These are phyloP conservation scores for Drosophila histrio DNA, from an alignment of 2,888 invertebrate species.

Conservation along the genomic window DNA sequence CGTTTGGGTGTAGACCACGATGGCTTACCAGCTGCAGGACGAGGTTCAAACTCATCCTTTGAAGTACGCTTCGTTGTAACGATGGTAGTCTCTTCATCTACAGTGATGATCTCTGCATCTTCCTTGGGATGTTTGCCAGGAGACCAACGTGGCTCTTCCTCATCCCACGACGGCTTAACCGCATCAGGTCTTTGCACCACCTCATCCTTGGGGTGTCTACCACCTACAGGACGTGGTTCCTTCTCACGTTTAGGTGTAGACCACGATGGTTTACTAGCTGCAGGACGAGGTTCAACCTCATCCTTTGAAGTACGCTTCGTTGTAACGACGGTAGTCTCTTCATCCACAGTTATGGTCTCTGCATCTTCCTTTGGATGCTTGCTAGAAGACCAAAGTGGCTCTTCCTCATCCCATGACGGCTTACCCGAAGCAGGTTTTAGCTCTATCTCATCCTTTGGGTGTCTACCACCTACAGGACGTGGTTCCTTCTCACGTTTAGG, in stretches of 20 bases:
- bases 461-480: background rate
- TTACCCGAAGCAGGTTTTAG: background rate
- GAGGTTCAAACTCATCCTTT: background rate
- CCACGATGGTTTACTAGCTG: constrained; percentile 1
- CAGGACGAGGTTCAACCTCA: background rate
- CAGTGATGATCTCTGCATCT: constrained; percentile 1
- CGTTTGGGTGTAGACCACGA: background rate
- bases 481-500: background rate
- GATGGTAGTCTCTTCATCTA: background rate
- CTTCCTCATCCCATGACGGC: constrained; percentile 9
- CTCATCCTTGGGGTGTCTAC: background rate
- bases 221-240: background rate
- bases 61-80: background rate
- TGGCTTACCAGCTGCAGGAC: constrained; percentile 1
- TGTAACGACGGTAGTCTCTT: background rate
- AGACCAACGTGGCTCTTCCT: constrained; percentile 14
- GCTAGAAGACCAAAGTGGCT: constrained; percentile 1
- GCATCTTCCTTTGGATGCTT: constrained; percentile 7
- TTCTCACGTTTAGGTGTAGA: background rate
- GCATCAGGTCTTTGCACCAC: background rate
- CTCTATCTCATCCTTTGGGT: background rate
- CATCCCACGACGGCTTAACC: constrained; percentile 2
- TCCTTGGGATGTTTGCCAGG: background rate
- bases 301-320: background rate
- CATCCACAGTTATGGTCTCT: background rate